Evolutionary conservation across 1,140 invertebrate genomes (phyloP).

Genomic region (Eulimnadia texana): DNA sequence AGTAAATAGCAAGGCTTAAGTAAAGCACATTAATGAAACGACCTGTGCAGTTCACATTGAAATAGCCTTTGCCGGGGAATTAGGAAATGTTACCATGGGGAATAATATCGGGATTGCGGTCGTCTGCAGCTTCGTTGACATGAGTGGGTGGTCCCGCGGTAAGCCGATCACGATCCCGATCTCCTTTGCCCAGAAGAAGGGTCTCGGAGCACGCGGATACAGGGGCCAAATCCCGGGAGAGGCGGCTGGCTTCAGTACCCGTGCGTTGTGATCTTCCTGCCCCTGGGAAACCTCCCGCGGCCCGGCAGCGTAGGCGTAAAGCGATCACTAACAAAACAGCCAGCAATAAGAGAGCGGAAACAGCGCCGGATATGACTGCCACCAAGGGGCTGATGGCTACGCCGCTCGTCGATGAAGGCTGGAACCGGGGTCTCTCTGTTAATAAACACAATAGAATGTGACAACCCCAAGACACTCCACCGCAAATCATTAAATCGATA

Average conservation of each 20-base stretch:
- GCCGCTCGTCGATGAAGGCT: slow-evolving; percentile 4
- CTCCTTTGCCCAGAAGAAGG: slow-evolving; percentile 10
- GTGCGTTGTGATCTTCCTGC: not conserved
- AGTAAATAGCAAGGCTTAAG: too few species aligned
- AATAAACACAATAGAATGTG: not conserved
- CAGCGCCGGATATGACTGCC: slow-evolving; percentile 5
- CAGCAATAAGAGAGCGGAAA: slow-evolving; percentile 11
- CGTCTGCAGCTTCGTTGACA: slow-evolving; percentile 4
- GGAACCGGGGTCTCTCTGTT: not conserved
- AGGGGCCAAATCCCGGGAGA: slow-evolving; percentile 5
- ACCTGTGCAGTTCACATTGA: too few species aligned
- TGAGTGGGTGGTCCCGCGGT: not conserved
- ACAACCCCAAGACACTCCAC: not conserved
- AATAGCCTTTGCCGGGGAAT: too few species aligned
- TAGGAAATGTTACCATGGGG: slow-evolving; percentile 2
- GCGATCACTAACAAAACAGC: slow-evolving; percentile 9
- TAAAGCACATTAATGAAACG: too few species aligned
- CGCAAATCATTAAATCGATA: not conserved
- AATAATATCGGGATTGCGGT: slow-evolving; percentile 15
- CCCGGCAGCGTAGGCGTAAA: slow-evolving; percentile 8
- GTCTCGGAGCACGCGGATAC: slow-evolving; percentile 8
- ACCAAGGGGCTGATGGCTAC: slow-evolving; percentile 9
- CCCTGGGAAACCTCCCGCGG: not conserved
- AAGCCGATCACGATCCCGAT: not conserved
- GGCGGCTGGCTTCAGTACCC: not conserved